Evolutionary conservation across 2,797 vertebrate genomes (phyloP), one percentile per base, ranked within the genome.

Genomic region (Nothura maculosa): DNA sequence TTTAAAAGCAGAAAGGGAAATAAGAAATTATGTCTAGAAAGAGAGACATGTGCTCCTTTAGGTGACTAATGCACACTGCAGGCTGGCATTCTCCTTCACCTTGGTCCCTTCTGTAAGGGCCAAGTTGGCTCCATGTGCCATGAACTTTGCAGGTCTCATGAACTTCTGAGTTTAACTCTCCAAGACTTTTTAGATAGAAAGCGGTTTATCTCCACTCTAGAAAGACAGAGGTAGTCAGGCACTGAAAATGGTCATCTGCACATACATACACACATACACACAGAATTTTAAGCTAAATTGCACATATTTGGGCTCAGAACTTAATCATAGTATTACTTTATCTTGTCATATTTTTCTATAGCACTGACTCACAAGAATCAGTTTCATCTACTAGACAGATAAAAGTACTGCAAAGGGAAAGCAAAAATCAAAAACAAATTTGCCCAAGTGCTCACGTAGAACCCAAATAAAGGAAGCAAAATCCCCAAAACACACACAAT

Each of bases 261-360:
- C 48, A 45, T 10, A 34, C 13, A 32, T 2, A 3, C 2, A 4
- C 2, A 1, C 27, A 30, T 15, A 6, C 1, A 6, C 1, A 8
- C 3, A 52, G 24, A 80, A 89, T 17, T 24, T 82, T 76, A 87
- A 89, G 32, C 64, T 14, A 54, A 43, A 67, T 20, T 54, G 25
- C n/a, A 8, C 18, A 75, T 91, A 47, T 48, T 58, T 36, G 15
- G 43, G 32, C 36, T 82, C 57, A 70, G 52, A 79, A 36, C 27
- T 77, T 76, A 79, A 40, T 4, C 0, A 0, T 13, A 64, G 25
- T 9, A 91, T 45, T 67, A 45, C 40, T 62, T 52, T 60, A 40
- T 40, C 52, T 28, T 34, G 28, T 38, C 27, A 57, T 9, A 48
- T 28, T 9, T 82, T 48, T 61, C 70, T 61, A 28, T 9, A 82